These are phyloP conservation scores for Agrochola litura DNA, from an alignment of 2,888 invertebrate species.

Conservation along the genomic window DNA sequence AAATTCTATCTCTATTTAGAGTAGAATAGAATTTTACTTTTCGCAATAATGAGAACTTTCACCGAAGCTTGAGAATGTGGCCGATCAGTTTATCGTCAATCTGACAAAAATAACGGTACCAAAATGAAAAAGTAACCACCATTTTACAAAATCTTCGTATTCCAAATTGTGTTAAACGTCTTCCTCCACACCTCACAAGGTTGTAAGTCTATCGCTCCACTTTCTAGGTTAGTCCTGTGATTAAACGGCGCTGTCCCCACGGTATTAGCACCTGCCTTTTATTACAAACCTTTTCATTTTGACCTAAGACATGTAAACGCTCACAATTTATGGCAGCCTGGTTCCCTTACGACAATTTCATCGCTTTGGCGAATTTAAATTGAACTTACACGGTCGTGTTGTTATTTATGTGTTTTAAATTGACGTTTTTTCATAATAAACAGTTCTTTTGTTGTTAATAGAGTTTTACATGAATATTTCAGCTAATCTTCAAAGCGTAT, in stretches of 20 bases:
- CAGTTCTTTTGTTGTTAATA: not conserved
- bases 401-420: not conserved
- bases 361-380: not conserved
- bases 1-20: not conserved
- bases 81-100: not conserved
- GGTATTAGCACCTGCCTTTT: constrained; percentile 28
- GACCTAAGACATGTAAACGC: constrained; percentile 2
- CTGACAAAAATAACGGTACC: not conserved
- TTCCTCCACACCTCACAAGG: not conserved
- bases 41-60: not conserved
- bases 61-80: not conserved
- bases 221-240: constrained; percentile 8
- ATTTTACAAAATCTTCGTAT: not conserved
- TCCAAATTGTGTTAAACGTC: not conserved
- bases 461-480: not conserved
- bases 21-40: not conserved
- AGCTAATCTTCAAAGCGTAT: not conserved
- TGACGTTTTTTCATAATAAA: not conserved
- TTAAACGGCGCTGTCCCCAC: constrained; percentile 5
- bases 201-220: constrained; percentile 8
- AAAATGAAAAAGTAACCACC: not conserved
- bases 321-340: constrained; percentile 13
- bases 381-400: not conserved
- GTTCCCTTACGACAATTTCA: constrained; percentile 2
- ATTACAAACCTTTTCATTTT: constrained; percentile 15